Evolutionary conservation across 2,113 vertebrate species (phyloP).

Genomic region (Paedocypris sp.): DNA sequence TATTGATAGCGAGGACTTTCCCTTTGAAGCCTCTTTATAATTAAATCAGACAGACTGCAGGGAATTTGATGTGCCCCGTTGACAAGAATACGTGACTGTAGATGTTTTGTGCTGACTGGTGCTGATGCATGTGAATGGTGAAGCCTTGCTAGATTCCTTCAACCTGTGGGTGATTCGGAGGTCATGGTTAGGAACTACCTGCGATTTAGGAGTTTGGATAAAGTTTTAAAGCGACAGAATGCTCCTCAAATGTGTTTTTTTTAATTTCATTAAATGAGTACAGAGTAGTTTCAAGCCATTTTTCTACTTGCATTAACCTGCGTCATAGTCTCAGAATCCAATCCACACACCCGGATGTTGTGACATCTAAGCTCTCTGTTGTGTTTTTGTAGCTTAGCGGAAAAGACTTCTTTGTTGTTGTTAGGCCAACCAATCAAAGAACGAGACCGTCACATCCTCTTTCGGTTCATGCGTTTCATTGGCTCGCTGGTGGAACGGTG

Average conservation of each 20-base stretch:
- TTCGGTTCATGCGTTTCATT: constrained; percentile 37
- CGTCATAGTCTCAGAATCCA: too few relatives aligned
- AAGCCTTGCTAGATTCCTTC: constrained; percentile 5
- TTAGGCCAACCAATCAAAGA: constrained; percentile 48
- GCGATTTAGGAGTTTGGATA: neutral
- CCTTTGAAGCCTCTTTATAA: constrained; percentile 1
- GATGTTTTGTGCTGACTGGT: neutral
- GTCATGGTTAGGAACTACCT: neutral
- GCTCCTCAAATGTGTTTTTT: too few relatives aligned
- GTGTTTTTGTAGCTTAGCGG: constrained; percentile 12
- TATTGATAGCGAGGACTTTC: neutral
- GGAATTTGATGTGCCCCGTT: neutral
- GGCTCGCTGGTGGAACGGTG: constrained; percentile 41
- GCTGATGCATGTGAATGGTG: constrained; percentile 4
- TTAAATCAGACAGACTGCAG: neutral
- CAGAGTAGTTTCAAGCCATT: too few relatives aligned
- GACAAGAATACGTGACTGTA: neutral
- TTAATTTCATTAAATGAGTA: too few relatives aligned
- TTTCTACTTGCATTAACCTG: too few relatives aligned
- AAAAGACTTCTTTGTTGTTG: constrained; percentile 45
- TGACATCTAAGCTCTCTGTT: neutral
- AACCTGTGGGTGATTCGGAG: neutral
- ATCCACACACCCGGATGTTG: neutral
- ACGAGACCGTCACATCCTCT: constrained; percentile 30
- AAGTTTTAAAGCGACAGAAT: too few relatives aligned